Evolutionary conservation across 2,797 vertebrate genomes (phyloP).

Genomic region (Acanthornis magna): DNA sequence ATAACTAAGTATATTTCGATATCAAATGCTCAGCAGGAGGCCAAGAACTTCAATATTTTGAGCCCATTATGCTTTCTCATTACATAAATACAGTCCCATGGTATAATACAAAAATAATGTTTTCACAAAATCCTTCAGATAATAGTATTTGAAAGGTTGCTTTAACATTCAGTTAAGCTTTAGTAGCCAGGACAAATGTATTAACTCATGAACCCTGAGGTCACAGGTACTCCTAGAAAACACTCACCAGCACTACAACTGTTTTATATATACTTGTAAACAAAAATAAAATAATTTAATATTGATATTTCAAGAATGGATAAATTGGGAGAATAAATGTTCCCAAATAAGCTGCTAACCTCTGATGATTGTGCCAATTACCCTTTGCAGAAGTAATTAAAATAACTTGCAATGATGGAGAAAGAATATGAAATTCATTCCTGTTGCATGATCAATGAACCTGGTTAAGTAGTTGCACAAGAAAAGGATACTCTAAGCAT

Average conservation of each 20-base stretch:
- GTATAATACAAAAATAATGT: conserved; percentile 21
- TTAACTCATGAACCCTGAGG: conserved; percentile 12
- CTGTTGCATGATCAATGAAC: neutral
- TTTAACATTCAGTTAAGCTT: conserved; percentile 38
- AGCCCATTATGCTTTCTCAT: conserved; percentile 26
- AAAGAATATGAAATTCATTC: conserved; percentile 24
- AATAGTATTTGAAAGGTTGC: neutral
- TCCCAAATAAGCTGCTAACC: conserved; percentile 14
- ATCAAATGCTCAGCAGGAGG: conserved; percentile 47
- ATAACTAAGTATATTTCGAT: conserved; percentile 14
- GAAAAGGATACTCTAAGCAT: neutral
- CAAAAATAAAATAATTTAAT: neutral
- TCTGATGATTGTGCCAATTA: conserved; percentile 28
- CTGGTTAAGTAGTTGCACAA: neutral
- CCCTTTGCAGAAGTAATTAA: conserved; percentile 25
- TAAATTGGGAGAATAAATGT: conserved; percentile 41
- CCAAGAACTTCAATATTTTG: conserved; percentile 61
- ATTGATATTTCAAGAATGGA: neutral
- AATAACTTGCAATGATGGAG: conserved; percentile 8
- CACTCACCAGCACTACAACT: neutral
- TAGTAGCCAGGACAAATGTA: conserved; percentile 10
- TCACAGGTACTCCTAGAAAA: conserved; percentile 23
- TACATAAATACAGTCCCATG: conserved; percentile 25
- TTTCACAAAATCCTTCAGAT: conserved; percentile 49
- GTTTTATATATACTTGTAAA: neutral